Base-by-base conservation (phyloP, 2,888 invertebrate genomes). In the Syrista parreyssii region DNA sequence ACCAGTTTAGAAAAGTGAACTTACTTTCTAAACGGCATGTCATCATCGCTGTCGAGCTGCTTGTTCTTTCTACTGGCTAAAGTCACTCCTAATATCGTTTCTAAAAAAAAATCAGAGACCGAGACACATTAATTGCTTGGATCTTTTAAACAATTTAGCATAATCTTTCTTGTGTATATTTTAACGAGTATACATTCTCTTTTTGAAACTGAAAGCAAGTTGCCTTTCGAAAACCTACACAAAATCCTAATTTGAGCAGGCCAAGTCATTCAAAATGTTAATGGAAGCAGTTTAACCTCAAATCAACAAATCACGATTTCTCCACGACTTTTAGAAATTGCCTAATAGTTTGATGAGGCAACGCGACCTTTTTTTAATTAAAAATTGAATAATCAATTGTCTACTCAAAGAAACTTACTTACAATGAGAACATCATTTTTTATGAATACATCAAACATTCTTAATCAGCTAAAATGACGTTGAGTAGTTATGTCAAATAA, bases 21-120 rank as follows among this genome's bases (percentile, higher is more conserved):
- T 92, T 88, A 93, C 93, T 93, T 92, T 85, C 94, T 92, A 79
- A 94, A 94, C 0, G 94, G 94, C 0, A 93, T 93, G 35, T 92
- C 90, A 78, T 92, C 90, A 86, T 91, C 82, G 12, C 82, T 79
- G 3, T 77, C 33, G 11, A 76, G n/a, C n/a, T 76, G 72, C 68
- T 91, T 80, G 11, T 86, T 81, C 68, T 88, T 87, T 68, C 87
- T 89, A 68, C 84, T 88, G 75, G 88, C 88, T 2, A 92, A 86
- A 15, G 92, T 91, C 33, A 93, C 92, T 3, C 94, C 94, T 73
- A 94, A 86, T 31, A 94, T 92, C 11, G 93, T 91, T 86, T 93
- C 94, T 94, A 87, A 33, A 90, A 89, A 9, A 15, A 55, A 23
- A 23, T 55, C 23, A 55, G 55, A 55, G 2, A 9, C 23, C 6